Evolutionary conservation across 2,888 invertebrate genomes (phyloP), one percentile per base, ranked within the genome.

Genomic region (Hydropsyche betteni): DNA sequence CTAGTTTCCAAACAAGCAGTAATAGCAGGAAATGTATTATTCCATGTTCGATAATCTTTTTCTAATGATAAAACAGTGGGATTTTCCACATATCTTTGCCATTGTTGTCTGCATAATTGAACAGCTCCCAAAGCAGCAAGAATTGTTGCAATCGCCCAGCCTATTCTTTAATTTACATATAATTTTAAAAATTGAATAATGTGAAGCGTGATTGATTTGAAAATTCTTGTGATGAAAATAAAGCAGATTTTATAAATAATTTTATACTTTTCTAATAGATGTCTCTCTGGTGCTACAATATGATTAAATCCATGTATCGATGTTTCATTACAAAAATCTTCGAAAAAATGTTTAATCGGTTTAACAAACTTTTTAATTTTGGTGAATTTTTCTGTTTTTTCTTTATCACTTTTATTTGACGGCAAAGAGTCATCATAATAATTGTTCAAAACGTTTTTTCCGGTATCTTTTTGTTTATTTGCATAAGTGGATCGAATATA

Each of bases 41-140:
- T 83, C 91, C 91, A 91, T 53, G 88, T 87, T 64, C 90, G 82
- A 69, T 76, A 91, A 83, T 91, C 89, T 79, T 91, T 91, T 80
- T 90, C 88, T 77, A 91, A 81, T 0, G 90, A 89, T 7, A 91
- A 89, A 5, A 91, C 91, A 0, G 90, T 91, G 0, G 91, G 91
- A 81, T 87, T 90, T 64, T 89, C 89, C 64, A 84, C 85, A 83
- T 87, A 91, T 2, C 90, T 82, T 79, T 85, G 86, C 84, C 87
- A 86, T 80, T 90, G 90, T 0, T 88, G 88, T 6, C 86, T 80
- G 0, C 88, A 87, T 0, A 90, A 82, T 64, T 84, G 82, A 5
- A 86, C 80, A 0, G 87, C 86, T 0, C 86, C 87, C 82, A 84
- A 85, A 2, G 84, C 82, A 0, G 89, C 87, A 0, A 83, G 79